Evolutionary conservation across 2,113 vertebrate genomes (phyloP), one percentile per base, ranked within the genome.

Genomic region (Heptranchias perlo): DNA sequence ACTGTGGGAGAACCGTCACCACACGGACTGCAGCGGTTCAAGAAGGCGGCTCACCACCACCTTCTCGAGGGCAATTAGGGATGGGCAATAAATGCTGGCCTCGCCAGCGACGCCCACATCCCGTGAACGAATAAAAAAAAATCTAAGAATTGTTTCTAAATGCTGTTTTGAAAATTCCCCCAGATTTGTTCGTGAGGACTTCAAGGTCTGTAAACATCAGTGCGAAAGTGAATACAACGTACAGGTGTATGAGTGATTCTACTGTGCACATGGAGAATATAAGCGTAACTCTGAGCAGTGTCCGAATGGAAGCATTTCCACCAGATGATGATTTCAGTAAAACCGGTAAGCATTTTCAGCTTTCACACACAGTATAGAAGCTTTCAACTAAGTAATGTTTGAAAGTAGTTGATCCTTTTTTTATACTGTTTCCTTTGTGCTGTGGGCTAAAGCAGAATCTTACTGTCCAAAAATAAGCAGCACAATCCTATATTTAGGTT

Each of bases 281-380:
- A 44, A 98, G 82, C 0, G 0, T 98, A 96, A 98, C 97, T 0
- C 97, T 99, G 95, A 97, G 94, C 16, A 78, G 98, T 0, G 96
- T 98, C 96, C 98, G 96, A 95, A 96, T 99, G 97, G 98, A 99
- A 97, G 99, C 99, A 0, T 99, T 98, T 97, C 97, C 99, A 97
- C 96, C 96, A 4, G 97, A 96, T 52, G 96, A 96, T 84, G 98
- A 96, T 96, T 96, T 98, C 82, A 99, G 99, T 97, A 67, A 28
- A 18, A 97, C 97, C 95, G 98, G 99, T 99, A 97, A 96, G 97
- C 96, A 58, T 96, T 96, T 96, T 31, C 96, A 52, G 49, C 95
- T 67, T 67, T n/a, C n/a, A 14, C 78, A 14, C 69, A 93, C 6
- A 62, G 1, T 89, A n/a, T 61, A 2, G 31, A 92, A 92, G 4